A percentile compares a stretch with the other conserved stretches of the same genome.
These are phyloP conservation scores for Antechinus flavipes DNA, from an alignment of 2,113 vertebrate genomes.

Conservation along the genomic window DNA sequence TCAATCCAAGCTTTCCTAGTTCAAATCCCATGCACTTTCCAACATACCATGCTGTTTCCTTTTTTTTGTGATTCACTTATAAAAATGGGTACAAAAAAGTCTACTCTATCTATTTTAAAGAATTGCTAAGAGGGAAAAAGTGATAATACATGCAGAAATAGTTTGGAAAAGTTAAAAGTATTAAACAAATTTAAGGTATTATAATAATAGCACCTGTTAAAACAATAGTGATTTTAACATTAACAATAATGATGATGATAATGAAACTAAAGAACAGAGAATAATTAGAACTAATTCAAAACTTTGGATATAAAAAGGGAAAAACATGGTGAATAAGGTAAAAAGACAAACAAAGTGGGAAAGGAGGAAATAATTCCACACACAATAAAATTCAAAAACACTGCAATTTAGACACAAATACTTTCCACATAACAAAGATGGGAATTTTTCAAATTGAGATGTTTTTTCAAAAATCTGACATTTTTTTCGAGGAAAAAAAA, in stretches of 20 bases:
- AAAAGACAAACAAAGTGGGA: neutral
- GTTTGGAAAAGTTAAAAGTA: neutral
- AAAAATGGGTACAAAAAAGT: too few relatives aligned
- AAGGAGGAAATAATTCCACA: neutral
- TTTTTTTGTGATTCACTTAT: neutral
- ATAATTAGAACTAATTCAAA: neutral
- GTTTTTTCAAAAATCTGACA: neutral
- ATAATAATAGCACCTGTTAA: neutral
- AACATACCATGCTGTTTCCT: neutral
- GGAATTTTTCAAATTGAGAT: neutral
- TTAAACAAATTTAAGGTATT: neutral
- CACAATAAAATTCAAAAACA: neutral
- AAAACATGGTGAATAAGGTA: neutral
- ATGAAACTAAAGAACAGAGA: neutral
- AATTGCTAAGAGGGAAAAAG: neutral
- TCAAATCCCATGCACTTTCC: neutral
- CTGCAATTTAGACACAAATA: neutral
- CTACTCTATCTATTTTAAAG: neutral
- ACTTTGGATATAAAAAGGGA: neutral
- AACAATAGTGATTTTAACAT: neutral
- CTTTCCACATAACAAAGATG: neutral
- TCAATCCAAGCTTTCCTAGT: neutral
- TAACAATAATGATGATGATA: neutral
- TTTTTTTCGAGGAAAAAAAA: neutral
- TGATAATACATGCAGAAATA: neutral